phyloP scores from a whole-genome alignment of 2,888 invertebrate genomes.

The Melolontha melolontha region DNA sequence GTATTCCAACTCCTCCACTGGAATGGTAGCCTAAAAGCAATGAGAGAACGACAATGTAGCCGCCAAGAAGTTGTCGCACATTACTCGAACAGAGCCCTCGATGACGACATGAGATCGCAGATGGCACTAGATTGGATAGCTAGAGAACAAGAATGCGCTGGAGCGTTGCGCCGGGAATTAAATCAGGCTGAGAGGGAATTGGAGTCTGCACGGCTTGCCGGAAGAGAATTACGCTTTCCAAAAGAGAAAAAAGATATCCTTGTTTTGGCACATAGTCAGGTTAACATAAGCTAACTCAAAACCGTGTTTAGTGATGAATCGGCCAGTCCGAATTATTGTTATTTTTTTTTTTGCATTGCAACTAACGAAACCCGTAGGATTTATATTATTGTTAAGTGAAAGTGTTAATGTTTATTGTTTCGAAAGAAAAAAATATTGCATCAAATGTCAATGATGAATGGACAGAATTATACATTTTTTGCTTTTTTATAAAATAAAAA shows the following conservation, averaged over 20 bases:
- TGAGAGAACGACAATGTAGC: constrained; percentile 95
- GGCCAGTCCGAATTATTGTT: constrained; percentile 50
- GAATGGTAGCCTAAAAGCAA: constrained; percentile 96
- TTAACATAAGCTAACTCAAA: constrained; percentile 66
- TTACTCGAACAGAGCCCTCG: constrained; percentile 91
- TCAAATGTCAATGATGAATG: constrained; percentile 19
- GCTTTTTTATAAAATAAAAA: too few relatives aligned
- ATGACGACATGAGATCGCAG: constrained; percentile 95
- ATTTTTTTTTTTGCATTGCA: constrained; percentile 14
- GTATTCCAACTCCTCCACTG: constrained; percentile 95
- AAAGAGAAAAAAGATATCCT: constrained; percentile 96
- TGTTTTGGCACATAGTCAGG: constrained; percentile 88
- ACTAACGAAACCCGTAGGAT: constrained; percentile 6
- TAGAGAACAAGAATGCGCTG: constrained; percentile 78
- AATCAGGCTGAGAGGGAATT: constrained; percentile 88
- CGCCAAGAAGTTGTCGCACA: constrained; percentile 91
- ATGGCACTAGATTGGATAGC: constrained; percentile 98
- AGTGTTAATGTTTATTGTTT: constrained; percentile 51
- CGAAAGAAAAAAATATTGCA: constrained; percentile 42
- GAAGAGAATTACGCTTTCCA: constrained; percentile 91
- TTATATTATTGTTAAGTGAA: constrained; percentile 48
- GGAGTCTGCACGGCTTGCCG: constrained; percentile 86
- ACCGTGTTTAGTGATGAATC: constrained; percentile 48
- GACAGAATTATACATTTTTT: constrained; percentile 2
- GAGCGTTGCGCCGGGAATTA: constrained; percentile 84